Evolutionary conservation across 2,888 invertebrate genomes (phyloP), one percentile per base, ranked within the genome.

Genomic region (Leucania comma): DNA sequence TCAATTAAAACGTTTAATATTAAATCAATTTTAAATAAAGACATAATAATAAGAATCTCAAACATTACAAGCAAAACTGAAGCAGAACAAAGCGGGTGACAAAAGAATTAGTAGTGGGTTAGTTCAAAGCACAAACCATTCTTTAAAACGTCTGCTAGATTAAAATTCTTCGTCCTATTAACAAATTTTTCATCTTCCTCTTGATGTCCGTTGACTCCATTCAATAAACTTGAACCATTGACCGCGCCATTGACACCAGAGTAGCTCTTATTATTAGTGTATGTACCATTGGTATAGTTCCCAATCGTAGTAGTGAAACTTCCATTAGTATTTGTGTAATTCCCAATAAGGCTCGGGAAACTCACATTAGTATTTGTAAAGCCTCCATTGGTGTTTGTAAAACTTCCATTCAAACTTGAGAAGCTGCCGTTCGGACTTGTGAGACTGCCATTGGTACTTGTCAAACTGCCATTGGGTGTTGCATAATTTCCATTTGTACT

Each of bases 121-220:
- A 94, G 92, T 88, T 72, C n/a, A 90, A 90, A 87, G 85, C 90
- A 95, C 95, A 94, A 94, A 96, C 95, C 95, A 90, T 95, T 95
- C 87, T 93, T 92, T 72, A 93, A 88, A 85, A 93, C 89, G 75
- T 95, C 95, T 81, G 90, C 86, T 72, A 93, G 70, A 75, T 92
- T 91, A 72, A 88, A 78, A 74, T 78, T 90, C 82, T 90, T 92
- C 32, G 87, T 84, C 65, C 83, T 89, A 71, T 85, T 90, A 20
- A 82, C 67, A 60, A 84, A 88, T 24, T 80, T 74, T 20, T 90
- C 89, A 48, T 93, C 94, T 74, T 92, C 91, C 26, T 89, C 90
- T 50, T 89, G 83, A 51, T 90, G 88, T 14, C 90, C 90, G 59
- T 91, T 93, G 56, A 83, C 68, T 24, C 88, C 89, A 60, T 90